These are phyloP conservation scores for Climacteris rufus DNA, from an alignment of 2,113 vertebrate species.

Conservation along the genomic window DNA sequence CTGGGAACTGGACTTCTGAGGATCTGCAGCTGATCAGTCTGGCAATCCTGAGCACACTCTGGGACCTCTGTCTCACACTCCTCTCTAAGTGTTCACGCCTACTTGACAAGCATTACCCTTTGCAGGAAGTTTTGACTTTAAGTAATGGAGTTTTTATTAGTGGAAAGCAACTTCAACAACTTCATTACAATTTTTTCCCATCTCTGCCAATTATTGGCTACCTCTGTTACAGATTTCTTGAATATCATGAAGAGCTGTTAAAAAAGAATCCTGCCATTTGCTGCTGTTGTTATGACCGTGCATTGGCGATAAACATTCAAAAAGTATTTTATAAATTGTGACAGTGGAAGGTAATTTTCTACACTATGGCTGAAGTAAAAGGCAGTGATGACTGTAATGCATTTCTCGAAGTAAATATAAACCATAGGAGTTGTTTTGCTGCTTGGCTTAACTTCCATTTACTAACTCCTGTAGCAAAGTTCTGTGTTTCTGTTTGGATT, in stretches of 20 bases:
- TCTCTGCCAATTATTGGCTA: background rate
- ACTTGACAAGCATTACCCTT: background rate
- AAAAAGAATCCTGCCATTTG: background rate
- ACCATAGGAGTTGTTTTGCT: background rate
- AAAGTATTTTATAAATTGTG: constrained; percentile 21
- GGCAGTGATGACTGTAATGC: background rate
- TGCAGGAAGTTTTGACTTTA: background rate
- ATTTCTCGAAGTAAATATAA: background rate
- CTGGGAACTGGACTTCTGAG: background rate
- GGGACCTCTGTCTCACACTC: background rate
- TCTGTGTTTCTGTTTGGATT: background rate
- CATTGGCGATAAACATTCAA: background rate
- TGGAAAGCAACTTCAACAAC: background rate
- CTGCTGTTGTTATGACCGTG: background rate
- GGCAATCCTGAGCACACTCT: background rate
- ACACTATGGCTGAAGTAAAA: background rate
- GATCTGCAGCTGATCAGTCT: background rate
- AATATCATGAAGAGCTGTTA: background rate
- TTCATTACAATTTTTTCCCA: background rate
- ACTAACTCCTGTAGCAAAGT: background rate
- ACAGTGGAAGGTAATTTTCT: background rate
- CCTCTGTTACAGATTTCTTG: background rate
- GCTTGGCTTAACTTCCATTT: background rate
- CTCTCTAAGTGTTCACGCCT: background rate
- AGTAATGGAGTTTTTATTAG: background rate